Base-by-base conservation (phyloP, 1,140 invertebrate species). In the Acyrthosiphon pisum region DNA sequence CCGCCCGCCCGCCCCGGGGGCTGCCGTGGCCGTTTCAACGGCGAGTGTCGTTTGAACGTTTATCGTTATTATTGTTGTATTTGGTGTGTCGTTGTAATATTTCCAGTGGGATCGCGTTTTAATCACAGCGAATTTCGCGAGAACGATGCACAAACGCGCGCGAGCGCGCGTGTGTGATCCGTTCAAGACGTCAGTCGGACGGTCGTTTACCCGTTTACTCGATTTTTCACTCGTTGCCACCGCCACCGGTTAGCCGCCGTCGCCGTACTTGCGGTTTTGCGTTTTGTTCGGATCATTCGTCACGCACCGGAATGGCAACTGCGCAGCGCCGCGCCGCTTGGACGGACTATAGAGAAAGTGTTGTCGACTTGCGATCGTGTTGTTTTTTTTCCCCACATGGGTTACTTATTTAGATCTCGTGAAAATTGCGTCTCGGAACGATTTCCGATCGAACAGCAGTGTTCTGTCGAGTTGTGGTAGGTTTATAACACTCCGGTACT, bases 311-410 rank as follows among this genome's bases (percentile, higher is more conserved):
- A 89, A 30, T 48, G 48, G 87, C 87, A 89, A 89, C 87, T 53
- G 48, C 87, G 87, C 87, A 53, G 44, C 35, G 22, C 35, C 81
- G 81, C 35, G 87, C 87, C 23, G 44, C 35, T 23, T 6, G 35
- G 81, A 41, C 81, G 41, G 84, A n/a, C 84, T n/a, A n/a, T n/a
- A 48, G 84, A 87, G 84, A 87, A 87, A 87, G 84, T 87, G 84
- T 87, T 87, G 46, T n/a, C 23, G 30, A 48, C 26, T 48, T 48
- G 35, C 18, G 84, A 87, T 48, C 41, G 37, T 30, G 41, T 44
- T 44, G 8, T 46, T 86, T 30, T 86, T 86, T 86, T 84, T 41
- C 30, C 35, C 2, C 41, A 44, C 23, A 9, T 9, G 11, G 35
- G 35, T 83, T 9, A 4, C 6, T 22, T 41, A 83, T 83, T 83